Evolutionary conservation across 2,888 invertebrate genomes (phyloP).

Genomic region (Microdon myrmicae): DNA sequence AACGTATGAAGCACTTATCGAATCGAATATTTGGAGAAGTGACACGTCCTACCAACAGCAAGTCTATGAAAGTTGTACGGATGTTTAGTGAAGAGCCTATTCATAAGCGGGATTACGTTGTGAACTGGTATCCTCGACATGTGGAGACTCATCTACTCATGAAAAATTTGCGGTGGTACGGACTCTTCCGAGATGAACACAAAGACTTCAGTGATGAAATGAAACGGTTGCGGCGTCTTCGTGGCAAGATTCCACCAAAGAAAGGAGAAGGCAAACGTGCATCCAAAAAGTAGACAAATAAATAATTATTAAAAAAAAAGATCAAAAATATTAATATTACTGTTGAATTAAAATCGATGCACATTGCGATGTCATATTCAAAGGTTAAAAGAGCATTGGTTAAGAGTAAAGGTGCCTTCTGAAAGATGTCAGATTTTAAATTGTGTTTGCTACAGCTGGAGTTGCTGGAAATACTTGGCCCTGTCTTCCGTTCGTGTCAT

Average conservation of each 20-base stretch:
- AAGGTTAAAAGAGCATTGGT: no score
- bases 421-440: no score
- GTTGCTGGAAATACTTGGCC: no score
- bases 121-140: slow-evolving; percentile 88
- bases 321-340: no score
- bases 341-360: no score
- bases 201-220: slow-evolving; percentile 90
- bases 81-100: slow-evolving; percentile 81
- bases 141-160: slow-evolving; percentile 80
- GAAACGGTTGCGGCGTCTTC: slow-evolving; percentile 76
- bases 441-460: no score
- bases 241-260: slow-evolving; percentile 78
- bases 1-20: slow-evolving; percentile 85
- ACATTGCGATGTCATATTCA: no score
- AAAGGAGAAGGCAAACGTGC: slow-evolving; percentile 68
- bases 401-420: no score
- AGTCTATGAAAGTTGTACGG: slow-evolving; percentile 81
- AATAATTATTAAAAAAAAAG: background rate
- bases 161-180: slow-evolving; percentile 78
- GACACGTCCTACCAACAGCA: slow-evolving; percentile 76
- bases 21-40: slow-evolving; percentile 92
- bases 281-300: slow-evolving; percentile 59
- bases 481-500: no score
- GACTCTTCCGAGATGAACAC: slow-evolving; percentile 87
- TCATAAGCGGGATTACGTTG: slow-evolving; percentile 76